Conservation (phyloP, 2,888 invertebrate genomes). For the Apotomis betuletana region DNA sequence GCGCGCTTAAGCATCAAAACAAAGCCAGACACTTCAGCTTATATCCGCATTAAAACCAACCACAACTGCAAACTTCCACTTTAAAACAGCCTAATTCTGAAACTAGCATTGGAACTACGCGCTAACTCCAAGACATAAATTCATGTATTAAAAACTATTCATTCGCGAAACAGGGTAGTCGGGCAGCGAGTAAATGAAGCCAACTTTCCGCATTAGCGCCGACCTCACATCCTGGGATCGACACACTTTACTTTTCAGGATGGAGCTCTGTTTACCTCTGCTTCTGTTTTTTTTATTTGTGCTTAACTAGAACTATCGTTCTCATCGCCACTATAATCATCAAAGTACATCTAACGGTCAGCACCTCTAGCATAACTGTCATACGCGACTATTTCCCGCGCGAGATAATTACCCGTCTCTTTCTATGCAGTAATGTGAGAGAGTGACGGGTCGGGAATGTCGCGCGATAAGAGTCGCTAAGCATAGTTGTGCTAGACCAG, state of each 20-base stretch:
- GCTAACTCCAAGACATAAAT: slow-evolving; percentile 18
- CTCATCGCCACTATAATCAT: too few relatives aligned
- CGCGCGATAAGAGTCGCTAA: too few relatives aligned
- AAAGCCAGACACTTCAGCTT: not conserved
- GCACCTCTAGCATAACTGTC: too few relatives aligned
- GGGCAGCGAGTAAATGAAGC: slow-evolving; percentile 15
- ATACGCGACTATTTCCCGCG: too few relatives aligned
- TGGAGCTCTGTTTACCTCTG: too few relatives aligned
- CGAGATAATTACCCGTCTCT: too few relatives aligned
- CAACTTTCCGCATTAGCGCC: slow-evolving; percentile 11
- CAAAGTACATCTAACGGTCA: too few relatives aligned
- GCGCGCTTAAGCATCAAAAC: not conserved
- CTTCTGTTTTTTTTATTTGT: too few relatives aligned
- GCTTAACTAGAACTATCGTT: too few relatives aligned
- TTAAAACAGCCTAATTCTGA: not conserved
- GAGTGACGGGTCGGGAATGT: too few relatives aligned
- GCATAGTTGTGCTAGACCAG: too few relatives aligned
- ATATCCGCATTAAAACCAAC: not conserved
- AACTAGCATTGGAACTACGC: slow-evolving; percentile 1
- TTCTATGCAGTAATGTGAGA: too few relatives aligned
- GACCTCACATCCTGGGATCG: slow-evolving; percentile 9
- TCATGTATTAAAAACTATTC: slow-evolving; percentile 19
- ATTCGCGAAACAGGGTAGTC: slow-evolving; percentile 13
- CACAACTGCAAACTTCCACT: not conserved
- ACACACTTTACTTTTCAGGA: slow-evolving; percentile 4